Evolutionary conservation across 30 jellyfish, hydroid and myxozoan species (phyloP).

Genomic region (Phacellophora camtschatica): DNA sequence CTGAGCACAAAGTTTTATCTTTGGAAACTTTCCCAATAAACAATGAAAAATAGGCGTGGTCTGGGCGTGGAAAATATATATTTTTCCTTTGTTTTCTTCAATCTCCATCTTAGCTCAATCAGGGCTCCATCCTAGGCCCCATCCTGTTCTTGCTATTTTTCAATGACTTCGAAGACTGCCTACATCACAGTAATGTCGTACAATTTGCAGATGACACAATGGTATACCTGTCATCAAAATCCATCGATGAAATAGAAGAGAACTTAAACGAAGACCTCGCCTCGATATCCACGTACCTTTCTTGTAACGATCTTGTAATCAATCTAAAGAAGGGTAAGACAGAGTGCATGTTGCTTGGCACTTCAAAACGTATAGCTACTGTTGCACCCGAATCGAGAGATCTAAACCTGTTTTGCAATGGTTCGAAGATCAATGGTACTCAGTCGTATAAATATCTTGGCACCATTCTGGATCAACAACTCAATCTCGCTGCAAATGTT

Average conservation of each 20-base stretch:
- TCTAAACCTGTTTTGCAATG: slow-evolving; percentile 32
- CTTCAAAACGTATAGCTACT: slow-evolving; percentile 13
- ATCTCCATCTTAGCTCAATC: no score
- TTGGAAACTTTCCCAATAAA: no score
- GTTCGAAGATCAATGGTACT: background rate
- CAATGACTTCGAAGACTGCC: slow-evolving; percentile 72
- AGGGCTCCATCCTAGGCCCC: slow-evolving; percentile 59
- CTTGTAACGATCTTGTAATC: slow-evolving; percentile 33
- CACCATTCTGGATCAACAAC: slow-evolving; percentile 26
- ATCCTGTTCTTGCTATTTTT: slow-evolving; percentile 52
- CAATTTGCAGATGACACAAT: slow-evolving; percentile 78
- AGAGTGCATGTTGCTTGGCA: slow-evolving; percentile 42
- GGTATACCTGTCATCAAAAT: slow-evolving; percentile 38
- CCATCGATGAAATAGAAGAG: slow-evolving; percentile 24
- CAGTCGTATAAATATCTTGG: slow-evolving; percentile 43
- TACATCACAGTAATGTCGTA: slow-evolving; percentile 47
- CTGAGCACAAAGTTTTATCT: no score
- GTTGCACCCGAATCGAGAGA: background rate
- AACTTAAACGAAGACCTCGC: slow-evolving; percentile 52
- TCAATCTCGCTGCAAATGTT: background rate
- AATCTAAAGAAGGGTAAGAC: slow-evolving; percentile 40
- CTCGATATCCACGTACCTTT: slow-evolving; percentile 38
- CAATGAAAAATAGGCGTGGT: no score
- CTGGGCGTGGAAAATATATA: no score
- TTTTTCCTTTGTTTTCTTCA: no score